phyloP scores from a whole-genome alignment of 1,140 invertebrate genomes.

The Probaryconus sp. region DNA sequence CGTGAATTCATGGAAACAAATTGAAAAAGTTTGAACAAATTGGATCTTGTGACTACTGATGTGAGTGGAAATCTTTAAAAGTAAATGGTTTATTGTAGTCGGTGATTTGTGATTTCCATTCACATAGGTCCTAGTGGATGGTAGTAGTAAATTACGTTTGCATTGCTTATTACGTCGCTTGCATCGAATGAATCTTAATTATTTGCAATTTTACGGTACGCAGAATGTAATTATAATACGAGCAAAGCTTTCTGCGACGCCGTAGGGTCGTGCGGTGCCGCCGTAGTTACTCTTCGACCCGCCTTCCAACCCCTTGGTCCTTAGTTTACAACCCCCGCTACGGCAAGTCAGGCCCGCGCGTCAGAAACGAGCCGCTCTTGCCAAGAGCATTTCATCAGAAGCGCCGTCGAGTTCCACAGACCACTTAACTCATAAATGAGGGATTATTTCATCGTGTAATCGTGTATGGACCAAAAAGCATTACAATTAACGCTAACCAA shows the following conservation, averaged over 20 bases:
- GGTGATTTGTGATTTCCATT: conserved; percentile 51
- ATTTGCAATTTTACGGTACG: conserved; percentile 76
- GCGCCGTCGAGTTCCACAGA: conserved; percentile 75
- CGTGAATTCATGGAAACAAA: no score
- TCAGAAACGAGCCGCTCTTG: conserved; percentile 65
- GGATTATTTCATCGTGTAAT: conserved; percentile 77
- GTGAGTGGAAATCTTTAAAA: conserved; percentile 47
- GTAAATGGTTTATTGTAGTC: conserved; percentile 53
- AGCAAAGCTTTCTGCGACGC: conserved; percentile 70
- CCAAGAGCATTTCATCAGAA: conserved; percentile 77
- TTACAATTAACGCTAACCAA: conserved; percentile 77
- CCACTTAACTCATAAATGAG: conserved; percentile 78
- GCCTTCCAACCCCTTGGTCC: conserved; percentile 65
- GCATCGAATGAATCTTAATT: conserved; percentile 75
- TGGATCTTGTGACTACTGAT: conserved; percentile 13
- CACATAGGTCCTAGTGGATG: conserved; percentile 48
- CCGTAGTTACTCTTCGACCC: conserved; percentile 68
- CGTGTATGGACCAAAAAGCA: conserved; percentile 76
- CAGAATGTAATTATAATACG: conserved; percentile 75
- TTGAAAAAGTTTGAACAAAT: no score
- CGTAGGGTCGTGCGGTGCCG: conserved; percentile 67
- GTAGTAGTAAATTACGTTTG: conserved; percentile 62
- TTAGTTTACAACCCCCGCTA: conserved; percentile 61
- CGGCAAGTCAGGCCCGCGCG: conserved; percentile 51
- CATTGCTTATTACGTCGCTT: conserved; percentile 66